Evolutionary conservation across 2,888 invertebrate genomes (phyloP).

Genomic region (Scaptodrosophila latifasciaeformis): DNA sequence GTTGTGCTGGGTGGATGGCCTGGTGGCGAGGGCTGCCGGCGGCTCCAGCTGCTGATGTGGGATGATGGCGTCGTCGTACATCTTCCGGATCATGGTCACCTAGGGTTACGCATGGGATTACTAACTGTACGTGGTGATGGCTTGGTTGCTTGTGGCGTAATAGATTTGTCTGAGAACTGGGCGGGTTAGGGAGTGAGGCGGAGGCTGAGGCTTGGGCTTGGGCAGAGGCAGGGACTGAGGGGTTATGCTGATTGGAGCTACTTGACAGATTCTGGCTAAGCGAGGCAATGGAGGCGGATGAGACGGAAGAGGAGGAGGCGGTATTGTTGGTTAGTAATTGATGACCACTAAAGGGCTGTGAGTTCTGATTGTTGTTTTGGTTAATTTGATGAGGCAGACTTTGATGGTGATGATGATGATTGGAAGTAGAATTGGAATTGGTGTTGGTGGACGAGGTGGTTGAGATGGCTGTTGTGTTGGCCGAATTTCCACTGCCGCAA

Average conservation of each 20-base stretch:
- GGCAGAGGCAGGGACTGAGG: conserved; percentile 20
- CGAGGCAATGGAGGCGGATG: conserved; percentile 15
- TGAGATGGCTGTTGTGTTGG: conserved; percentile 42
- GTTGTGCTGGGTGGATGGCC: conserved; percentile 2
- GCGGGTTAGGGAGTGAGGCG: conserved; percentile 23
- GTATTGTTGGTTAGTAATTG: conserved; percentile 23
- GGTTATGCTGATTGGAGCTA: conserved; percentile 14
- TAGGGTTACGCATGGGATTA: conserved; percentile 86
- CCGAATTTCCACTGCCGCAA: conserved; percentile 27
- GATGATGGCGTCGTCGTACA: conserved; percentile 75
- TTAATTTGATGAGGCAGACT: conserved; percentile 34
- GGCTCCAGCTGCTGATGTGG: conserved; percentile 44
- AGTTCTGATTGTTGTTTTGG: conserved; percentile 29
- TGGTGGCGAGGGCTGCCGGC: conserved; percentile 67
- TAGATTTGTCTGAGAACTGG: conserved; percentile 51
- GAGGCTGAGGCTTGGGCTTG: conserved; percentile 21
- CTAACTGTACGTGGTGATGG: conserved; percentile 80
- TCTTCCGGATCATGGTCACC: conserved; percentile 84
- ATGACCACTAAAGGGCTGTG: conserved; percentile 24
- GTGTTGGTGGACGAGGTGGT: conserved; percentile 30
- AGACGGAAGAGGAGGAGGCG: conserved; percentile 26
- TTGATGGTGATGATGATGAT: conserved; percentile 57
- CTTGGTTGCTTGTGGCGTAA: conserved; percentile 59
- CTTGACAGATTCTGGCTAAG: too few relatives aligned
- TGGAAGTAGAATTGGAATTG: conserved; percentile 72